phyloP scores from a whole-genome alignment of 35 echinoderm and acorn worm species.

The Eucidaris tribuloides region DNA sequence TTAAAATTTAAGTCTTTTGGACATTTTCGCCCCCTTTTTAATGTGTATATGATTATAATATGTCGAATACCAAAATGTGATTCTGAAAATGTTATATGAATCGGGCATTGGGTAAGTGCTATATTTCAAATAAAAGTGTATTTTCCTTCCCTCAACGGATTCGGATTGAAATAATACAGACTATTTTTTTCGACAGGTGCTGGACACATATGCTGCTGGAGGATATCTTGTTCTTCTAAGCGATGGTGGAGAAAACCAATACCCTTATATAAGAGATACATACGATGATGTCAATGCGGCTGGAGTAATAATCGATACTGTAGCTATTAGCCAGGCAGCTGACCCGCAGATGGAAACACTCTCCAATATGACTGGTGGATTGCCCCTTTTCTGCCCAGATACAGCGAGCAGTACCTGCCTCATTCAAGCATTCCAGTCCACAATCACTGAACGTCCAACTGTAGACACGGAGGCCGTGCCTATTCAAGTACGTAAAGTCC shows the following conservation, averaged over 20 bases:
- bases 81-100: too few relatives aligned
- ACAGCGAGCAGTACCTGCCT: not conserved
- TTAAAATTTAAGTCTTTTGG: too few relatives aligned
- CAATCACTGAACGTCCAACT: not conserved
- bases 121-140: too few relatives aligned
- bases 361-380: not conserved
- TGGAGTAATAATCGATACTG: not conserved
- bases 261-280: not conserved
- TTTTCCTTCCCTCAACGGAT: too few relatives aligned
- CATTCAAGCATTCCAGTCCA: conserved; percentile 11
- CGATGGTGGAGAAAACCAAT: not conserved
- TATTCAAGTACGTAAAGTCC: conserved; percentile 1
- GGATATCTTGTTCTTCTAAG: not conserved
- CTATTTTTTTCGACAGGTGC: too few relatives aligned
- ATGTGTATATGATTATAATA: too few relatives aligned
- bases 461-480: not conserved
- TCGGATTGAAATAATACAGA: too few relatives aligned
- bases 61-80: too few relatives aligned
- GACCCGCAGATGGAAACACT: not conserved
- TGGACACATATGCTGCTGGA: not conserved
- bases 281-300: not conserved
- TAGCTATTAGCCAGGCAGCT: not conserved
- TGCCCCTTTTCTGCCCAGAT: not conserved
- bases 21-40: too few relatives aligned
- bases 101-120: too few relatives aligned